These are phyloP conservation scores for Lysiphlebus fabarum DNA, from an alignment of 1,140 invertebrate species.

Conservation along the genomic window DNA sequence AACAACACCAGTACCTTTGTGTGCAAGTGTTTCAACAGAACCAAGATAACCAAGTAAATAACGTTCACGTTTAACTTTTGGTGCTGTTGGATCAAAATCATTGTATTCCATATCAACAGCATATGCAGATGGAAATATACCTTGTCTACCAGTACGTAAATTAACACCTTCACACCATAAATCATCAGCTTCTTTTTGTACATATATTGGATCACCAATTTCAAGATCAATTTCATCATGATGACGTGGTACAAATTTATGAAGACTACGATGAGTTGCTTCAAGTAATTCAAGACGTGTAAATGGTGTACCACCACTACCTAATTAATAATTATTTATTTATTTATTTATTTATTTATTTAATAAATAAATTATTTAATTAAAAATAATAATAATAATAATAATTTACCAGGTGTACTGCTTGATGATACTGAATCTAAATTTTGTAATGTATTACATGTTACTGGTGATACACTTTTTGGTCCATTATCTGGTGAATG, in stretches of 20 bases:
- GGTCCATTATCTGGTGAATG: conserved; percentile 81
- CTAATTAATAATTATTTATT: conserved; percentile 26
- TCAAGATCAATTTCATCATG: conserved; percentile 93
- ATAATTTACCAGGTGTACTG: conserved; percentile 45
- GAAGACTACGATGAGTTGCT: conserved; percentile 90
- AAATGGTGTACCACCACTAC: conserved; percentile 67
- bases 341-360: conserved; percentile 19
- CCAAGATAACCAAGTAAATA: conserved; percentile 93
- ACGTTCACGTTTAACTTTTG: conserved; percentile 80
- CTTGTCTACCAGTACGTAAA: conserved; percentile 84
- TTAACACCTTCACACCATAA: conserved; percentile 97
- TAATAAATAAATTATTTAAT: conserved; percentile 1
- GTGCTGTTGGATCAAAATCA: conserved; percentile 83
- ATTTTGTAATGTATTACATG: conserved; percentile 46
- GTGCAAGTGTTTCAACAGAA: conserved; percentile 89
- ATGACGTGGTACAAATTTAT: conserved; percentile 93
- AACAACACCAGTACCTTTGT: conserved; percentile 88
- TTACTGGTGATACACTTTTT: conserved; percentile 76
- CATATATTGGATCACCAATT: conserved; percentile 95
- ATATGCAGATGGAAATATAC: conserved; percentile 95
- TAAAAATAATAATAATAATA: neutral
- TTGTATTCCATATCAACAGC: conserved; percentile 94
- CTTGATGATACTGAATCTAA: conserved; percentile 47
- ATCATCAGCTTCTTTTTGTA: conserved; percentile 94
- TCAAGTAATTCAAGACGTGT: conserved; percentile 84